These are phyloP conservation scores for Cettia cetti DNA, from an alignment of 2,113 vertebrate species.

Conservation along the genomic window DNA sequence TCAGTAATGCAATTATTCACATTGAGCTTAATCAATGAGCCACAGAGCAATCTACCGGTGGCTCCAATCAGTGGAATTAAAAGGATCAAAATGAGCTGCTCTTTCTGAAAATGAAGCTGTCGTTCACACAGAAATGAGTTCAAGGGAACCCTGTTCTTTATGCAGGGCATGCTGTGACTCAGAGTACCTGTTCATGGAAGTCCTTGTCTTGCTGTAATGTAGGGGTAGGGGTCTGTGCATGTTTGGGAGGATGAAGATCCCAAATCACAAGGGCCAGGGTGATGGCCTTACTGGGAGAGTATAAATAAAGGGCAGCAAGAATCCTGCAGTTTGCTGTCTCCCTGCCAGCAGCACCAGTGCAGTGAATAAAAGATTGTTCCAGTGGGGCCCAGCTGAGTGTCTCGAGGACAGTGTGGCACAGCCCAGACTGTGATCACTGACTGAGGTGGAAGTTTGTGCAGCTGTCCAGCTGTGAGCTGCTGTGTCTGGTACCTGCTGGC, in stretches of 20 bases:
- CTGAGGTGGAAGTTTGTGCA: neutral
- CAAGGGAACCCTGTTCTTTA: neutral
- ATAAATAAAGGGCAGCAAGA: neutral
- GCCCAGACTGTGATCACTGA: neutral
- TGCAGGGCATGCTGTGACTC: neutral
- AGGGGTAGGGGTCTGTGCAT: neutral
- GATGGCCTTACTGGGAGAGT: neutral
- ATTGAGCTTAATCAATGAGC: neutral
- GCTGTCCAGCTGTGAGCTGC: neutral
- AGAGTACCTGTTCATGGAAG: fast-evolving
- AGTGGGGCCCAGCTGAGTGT: neutral
- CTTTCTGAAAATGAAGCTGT: neutral
- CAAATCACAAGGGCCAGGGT: neutral
- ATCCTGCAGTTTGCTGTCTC: neutral
- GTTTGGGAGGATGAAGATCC: neutral
- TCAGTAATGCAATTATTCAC: slow-evolving; percentile 7
- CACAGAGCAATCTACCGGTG: neutral
- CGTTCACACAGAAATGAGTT: neutral
- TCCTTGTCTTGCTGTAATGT: neutral
- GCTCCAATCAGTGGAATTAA: slow-evolving; percentile 34
- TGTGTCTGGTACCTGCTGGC: neutral
- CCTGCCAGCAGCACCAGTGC: neutral
- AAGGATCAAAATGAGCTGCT: slow-evolving; percentile 9
- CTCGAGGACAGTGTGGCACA: neutral
- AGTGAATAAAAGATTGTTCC: neutral